Conservation (phyloP, 2,797 vertebrate species). For the Stomatorhinus walkeri region DNA sequence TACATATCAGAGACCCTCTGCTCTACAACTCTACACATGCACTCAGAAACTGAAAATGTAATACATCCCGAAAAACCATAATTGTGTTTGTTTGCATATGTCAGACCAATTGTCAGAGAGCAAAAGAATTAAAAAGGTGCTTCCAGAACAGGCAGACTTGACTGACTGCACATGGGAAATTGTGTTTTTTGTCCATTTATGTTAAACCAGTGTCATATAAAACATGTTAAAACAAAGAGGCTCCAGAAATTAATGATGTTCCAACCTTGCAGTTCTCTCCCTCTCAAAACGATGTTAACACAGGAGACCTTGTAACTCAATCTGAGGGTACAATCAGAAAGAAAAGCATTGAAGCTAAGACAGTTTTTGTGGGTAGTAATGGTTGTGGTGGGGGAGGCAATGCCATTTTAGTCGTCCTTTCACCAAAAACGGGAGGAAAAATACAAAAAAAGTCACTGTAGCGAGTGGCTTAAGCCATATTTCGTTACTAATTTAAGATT, state of each 20-base stretch:
- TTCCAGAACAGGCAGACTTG: not conserved
- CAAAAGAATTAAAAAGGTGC: not conserved
- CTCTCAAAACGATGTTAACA: conserved; percentile 6
- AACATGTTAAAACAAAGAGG: conserved; percentile 14
- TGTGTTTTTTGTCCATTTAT: not conserved
- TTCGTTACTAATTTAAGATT: conserved; percentile 17
- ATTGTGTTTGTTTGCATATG: conserved; percentile 20
- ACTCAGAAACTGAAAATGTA: conserved; percentile 15
- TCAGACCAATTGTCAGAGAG: not conserved
- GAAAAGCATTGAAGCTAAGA: not conserved
- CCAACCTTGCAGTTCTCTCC: not conserved
- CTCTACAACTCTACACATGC: conserved; percentile 1
- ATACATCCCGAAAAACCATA: not conserved
- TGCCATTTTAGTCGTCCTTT: not conserved
- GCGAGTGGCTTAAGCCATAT: not conserved
- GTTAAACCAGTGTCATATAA: not conserved
- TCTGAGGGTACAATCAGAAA: not conserved
- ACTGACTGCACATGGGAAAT: not conserved
- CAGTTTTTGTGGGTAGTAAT: not conserved
- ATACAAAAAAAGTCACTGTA: conserved; percentile 15
- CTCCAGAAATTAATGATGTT: not conserved
- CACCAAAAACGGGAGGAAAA: not conserved
- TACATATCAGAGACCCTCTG: not conserved
- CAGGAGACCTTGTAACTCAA: not conserved
- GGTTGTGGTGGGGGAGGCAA: not conserved